Percentiles rank a stretch among this genome's conserved stretches.
Conservation (phyloP, 2,797 vertebrate species). For the Ataeniobius toweri region DNA sequence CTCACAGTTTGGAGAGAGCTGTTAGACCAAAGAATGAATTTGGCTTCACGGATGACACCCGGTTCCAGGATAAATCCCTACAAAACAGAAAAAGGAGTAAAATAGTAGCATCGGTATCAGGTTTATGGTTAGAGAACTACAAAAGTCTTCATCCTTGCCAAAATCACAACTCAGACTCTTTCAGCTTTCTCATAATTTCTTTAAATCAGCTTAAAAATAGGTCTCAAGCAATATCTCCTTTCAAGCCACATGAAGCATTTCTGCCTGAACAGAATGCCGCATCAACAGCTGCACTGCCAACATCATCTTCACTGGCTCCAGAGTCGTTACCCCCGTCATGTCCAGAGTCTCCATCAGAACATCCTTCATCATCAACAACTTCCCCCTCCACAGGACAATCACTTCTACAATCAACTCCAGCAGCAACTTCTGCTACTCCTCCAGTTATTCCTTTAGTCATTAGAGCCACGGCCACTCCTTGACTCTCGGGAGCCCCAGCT, state of each 20-base stretch:
- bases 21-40: slow-evolving; percentile 88
- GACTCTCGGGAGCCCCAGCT: too few species aligned
- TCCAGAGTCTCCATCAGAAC: neutral
- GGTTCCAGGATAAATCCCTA: slow-evolving; percentile 93
- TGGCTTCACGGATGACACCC: slow-evolving; percentile 82
- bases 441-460: neutral
- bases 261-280: neutral
- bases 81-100: neutral
- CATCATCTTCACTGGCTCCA: neutral
- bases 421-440: neutral
- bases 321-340: neutral
- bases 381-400: neutral
- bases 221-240: neutral
- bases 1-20: slow-evolving; percentile 93
- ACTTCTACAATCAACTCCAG: neutral
- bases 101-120: neutral
- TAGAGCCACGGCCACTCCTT: neutral
- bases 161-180: neutral
- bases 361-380: neutral
- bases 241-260: neutral
- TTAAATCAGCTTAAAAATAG: neutral
- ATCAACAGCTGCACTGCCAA: too few species aligned
- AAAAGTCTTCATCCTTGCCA: neutral
- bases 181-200: neutral
- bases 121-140: neutral